These are phyloP conservation scores for Lacerta agilis DNA, from an alignment of 2,797 vertebrate species.

Conservation along the genomic window DNA sequence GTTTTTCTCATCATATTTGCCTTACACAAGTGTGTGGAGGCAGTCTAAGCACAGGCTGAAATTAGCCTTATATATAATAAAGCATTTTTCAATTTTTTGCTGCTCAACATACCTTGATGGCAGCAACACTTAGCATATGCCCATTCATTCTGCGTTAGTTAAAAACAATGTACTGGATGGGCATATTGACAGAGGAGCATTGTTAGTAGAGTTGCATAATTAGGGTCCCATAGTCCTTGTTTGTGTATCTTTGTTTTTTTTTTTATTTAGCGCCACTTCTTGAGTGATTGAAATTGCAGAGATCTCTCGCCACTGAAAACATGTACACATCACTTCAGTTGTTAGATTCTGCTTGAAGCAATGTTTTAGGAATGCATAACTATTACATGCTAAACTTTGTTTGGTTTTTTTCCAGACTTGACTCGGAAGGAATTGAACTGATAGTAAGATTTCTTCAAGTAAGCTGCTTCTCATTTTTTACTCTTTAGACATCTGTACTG, in stretches of 20 bases:
- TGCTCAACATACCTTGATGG: not conserved
- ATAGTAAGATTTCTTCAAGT: conserved; percentile 95
- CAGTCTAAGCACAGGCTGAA: not conserved
- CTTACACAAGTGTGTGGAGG: not conserved
- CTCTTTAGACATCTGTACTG: not conserved
- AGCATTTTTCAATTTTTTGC: not conserved
- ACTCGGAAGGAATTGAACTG: conserved; percentile 95
- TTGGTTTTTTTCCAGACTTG: conserved; percentile 84
- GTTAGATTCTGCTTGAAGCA: conserved; percentile 28
- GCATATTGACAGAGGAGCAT: not conserved
- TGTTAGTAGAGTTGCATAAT: not conserved
- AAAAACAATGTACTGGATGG: not conserved
- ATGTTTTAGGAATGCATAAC: not conserved
- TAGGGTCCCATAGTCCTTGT: not conserved
- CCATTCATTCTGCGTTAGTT: not conserved
- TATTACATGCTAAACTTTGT: conserved; percentile 7
- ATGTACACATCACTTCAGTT: not conserved
- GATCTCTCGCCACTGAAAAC: not conserved
- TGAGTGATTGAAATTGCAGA: conserved; percentile 6
- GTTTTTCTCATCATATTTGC: not conserved
- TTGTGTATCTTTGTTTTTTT: not conserved
- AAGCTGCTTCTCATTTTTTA: conserved; percentile 72
- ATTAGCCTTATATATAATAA: not conserved
- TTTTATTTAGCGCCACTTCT: not conserved
- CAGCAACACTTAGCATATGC: not conserved